phyloP scores from a whole-genome alignment of 2,888 invertebrate species.

The Protonemura montana region DNA sequence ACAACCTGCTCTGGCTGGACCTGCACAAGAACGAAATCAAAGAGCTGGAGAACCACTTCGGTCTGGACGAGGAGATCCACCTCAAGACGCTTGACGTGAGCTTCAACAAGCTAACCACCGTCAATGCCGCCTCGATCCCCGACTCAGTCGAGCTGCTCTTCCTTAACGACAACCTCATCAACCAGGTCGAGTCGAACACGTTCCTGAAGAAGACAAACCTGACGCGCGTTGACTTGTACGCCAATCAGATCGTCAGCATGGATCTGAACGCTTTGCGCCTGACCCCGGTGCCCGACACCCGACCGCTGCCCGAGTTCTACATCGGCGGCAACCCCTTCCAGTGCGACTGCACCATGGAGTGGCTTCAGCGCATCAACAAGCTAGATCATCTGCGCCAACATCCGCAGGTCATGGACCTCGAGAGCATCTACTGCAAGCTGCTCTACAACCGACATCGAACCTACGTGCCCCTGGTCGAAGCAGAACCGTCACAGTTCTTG shows the following conservation, averaged over 20 bases:
- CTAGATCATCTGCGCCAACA: conserved; percentile 83
- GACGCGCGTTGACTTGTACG: conserved; percentile 89
- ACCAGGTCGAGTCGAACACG: conserved; percentile 85
- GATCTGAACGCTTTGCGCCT: conserved; percentile 88
- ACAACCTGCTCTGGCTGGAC: conserved; percentile 86
- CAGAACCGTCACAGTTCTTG: conserved; percentile 87
- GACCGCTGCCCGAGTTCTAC: conserved; percentile 86
- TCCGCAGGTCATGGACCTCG: conserved; percentile 89
- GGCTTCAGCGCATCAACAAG: conserved; percentile 91
- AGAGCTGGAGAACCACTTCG: conserved; percentile 79
- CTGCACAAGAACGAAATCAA: conserved; percentile 85
- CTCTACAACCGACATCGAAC: conserved; percentile 84
- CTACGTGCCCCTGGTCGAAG: conserved; percentile 85
- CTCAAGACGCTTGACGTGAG: conserved; percentile 89
- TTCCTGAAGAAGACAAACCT: conserved; percentile 89
- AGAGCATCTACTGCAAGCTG: conserved; percentile 87
- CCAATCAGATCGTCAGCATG: conserved; percentile 89
- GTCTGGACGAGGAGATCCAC: conserved; percentile 73
- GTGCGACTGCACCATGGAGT: conserved; percentile 95
- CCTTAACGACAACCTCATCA: conserved; percentile 88
- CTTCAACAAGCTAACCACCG: conserved; percentile 83
- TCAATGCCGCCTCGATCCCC: conserved; percentile 79
- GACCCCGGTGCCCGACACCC: conserved; percentile 78
- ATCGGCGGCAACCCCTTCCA: conserved; percentile 94
- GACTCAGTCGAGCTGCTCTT: conserved; percentile 86